A percentile compares a stretch with the other conserved stretches of the same genome.
Evolutionary conservation across 2,113 vertebrate genomes (phyloP).

Genomic region (Synchiropus splendidus): DNA sequence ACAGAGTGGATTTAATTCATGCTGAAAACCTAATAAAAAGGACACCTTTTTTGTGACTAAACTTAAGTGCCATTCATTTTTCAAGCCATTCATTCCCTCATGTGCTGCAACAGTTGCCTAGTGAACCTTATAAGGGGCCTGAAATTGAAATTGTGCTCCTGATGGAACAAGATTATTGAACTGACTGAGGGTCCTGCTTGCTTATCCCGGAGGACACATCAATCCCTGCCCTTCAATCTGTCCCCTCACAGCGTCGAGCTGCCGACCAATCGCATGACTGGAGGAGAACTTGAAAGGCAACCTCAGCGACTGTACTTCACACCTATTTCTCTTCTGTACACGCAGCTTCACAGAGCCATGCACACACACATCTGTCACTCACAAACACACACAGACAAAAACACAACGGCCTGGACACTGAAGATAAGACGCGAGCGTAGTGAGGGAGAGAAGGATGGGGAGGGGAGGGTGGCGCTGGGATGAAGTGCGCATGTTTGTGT

Average conservation of each 20-base stretch:
- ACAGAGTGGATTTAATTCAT: too few relatives aligned
- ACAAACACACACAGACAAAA: conserved; percentile 41
- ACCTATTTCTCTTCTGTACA: conserved; percentile 56
- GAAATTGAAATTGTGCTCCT: too few relatives aligned
- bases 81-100: too few relatives aligned
- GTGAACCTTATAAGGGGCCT: too few relatives aligned
- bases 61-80: too few relatives aligned
- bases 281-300: conserved; percentile 44
- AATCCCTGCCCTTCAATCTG: conserved; percentile 27
- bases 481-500: conserved; percentile 31
- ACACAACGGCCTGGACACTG: conserved; percentile 58
- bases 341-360: conserved; percentile 18
- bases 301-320: conserved; percentile 54
- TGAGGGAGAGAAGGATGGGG: conserved; percentile 24
- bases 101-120: too few relatives aligned
- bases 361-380: conserved; percentile 12
- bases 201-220: too few relatives aligned
- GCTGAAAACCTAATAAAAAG: too few relatives aligned
- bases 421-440: conserved; percentile 56
- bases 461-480: background rate
- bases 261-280: conserved; percentile 9
- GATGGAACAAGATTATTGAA: too few relatives aligned
- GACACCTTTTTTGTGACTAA: too few relatives aligned
- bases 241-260: conserved; percentile 26
- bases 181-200: too few relatives aligned